Percentiles rank a stretch among this genome's conserved stretches.
Conservation (phyloP, 2,888 invertebrate species). For the Brachynemurus nebulosus region DNA sequence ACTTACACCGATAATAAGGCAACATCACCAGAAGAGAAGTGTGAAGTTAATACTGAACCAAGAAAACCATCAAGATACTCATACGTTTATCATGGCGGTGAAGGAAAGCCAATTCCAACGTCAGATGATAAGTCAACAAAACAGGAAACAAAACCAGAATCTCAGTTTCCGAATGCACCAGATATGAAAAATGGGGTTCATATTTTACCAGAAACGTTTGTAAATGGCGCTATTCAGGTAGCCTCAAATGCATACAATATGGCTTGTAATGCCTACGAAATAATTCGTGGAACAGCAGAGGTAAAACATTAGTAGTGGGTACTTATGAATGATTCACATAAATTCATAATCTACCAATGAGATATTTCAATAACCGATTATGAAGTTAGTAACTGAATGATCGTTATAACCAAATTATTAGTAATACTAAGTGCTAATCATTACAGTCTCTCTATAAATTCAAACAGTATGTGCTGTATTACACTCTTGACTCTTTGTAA, state of each 20-base stretch:
- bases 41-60: too few species aligned
- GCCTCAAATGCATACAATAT: constrained; percentile 32
- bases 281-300: constrained; percentile 26
- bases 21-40: constrained; percentile 15
- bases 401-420: too few species aligned
- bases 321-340: too few species aligned
- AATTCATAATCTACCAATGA: too few species aligned
- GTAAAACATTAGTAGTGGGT: constrained; percentile 13
- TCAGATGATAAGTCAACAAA: not conserved
- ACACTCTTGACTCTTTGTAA: too few species aligned
- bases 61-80: constrained; percentile 3
- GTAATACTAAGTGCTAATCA: too few species aligned
- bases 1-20: constrained; percentile 10
- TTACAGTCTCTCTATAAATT: too few species aligned
- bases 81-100: constrained; percentile 7
- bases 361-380: too few species aligned
- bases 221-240: constrained; percentile 31
- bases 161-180: not conserved
- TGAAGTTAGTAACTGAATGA: too few species aligned
- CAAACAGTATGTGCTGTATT: too few species aligned
- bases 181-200: constrained; percentile 18
- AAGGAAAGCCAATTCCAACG: constrained; percentile 7
- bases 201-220: constrained; percentile 29
- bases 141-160: not conserved
- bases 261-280: constrained; percentile 31